Evolutionary conservation across 2,113 vertebrate genomes (phyloP).

Genomic region (Callipepla squamata): DNA sequence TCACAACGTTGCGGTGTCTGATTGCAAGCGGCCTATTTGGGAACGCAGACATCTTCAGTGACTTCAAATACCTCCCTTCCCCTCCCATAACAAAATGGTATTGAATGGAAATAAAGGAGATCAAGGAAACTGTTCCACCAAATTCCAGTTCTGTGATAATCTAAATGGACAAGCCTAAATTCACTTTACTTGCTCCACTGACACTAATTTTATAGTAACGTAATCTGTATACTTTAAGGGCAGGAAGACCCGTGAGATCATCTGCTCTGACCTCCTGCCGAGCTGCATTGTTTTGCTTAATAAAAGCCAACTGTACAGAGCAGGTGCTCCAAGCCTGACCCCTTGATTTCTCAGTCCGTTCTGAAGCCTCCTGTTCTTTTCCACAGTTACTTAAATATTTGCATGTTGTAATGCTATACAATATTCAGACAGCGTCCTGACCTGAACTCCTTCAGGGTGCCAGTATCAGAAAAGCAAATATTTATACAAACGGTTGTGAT

Average conservation of each 20-base stretch:
- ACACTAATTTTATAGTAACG: background rate
- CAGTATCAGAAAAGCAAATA: conserved; percentile 63
- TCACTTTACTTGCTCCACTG: background rate
- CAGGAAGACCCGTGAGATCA: conserved; percentile 33
- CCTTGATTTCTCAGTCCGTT: background rate
- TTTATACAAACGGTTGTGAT: conserved; percentile 53
- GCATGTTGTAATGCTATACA: conserved; percentile 9
- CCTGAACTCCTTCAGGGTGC: conserved; percentile 55
- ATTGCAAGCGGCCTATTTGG: background rate
- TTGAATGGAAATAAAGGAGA: background rate
- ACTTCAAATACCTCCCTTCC: background rate
- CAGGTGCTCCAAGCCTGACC: conserved; percentile 14
- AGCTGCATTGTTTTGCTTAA: conserved; percentile 14
- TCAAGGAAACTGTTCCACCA: background rate
- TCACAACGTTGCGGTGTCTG: background rate
- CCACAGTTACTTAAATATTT: conserved; percentile 21
- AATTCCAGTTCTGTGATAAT: background rate
- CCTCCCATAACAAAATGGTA: background rate
- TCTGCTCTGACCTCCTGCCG: conserved; percentile 9
- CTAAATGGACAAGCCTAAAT: background rate
- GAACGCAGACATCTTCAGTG: background rate
- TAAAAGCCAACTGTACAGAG: conserved; percentile 15
- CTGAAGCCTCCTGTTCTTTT: conserved; percentile 10
- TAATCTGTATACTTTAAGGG: background rate
- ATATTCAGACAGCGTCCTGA: conserved; percentile 43